phyloP scores from a whole-genome alignment of 1,140 invertebrate species.

The Scylla paramamosain region DNA sequence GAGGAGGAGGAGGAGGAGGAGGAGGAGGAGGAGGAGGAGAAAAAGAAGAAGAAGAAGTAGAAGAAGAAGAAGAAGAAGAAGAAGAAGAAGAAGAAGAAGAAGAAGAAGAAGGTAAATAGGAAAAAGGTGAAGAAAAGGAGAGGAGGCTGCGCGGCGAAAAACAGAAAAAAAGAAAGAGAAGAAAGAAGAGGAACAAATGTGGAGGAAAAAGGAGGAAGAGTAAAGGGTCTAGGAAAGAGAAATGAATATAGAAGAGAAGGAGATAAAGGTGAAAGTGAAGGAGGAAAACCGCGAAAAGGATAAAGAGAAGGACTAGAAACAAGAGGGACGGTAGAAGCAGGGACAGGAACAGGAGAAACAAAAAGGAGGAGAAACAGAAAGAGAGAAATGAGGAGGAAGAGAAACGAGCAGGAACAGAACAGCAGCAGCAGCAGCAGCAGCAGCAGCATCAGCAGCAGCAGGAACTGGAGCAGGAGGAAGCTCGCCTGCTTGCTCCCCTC shows the following conservation, averaged over 20 bases:
- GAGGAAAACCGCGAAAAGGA: neutral
- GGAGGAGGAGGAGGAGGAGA: neutral
- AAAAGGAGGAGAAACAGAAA: neutral
- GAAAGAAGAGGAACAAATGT: neutral
- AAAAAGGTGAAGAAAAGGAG: too few species aligned
- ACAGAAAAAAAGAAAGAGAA: neutral
- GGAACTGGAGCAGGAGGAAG: neutral
- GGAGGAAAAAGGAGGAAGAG: neutral
- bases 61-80: neutral
- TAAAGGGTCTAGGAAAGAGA: neutral
- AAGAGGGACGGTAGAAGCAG: neutral
- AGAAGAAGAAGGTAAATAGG: neutral
- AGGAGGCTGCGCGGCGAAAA: neutral
- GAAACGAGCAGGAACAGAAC: neutral
- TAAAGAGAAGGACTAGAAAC: neutral
- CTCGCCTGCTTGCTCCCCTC: neutral
- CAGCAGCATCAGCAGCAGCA: neutral
- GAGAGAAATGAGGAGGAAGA: slow-evolving; percentile 13
- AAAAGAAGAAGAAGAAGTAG: neutral
- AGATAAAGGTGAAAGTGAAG: neutral
- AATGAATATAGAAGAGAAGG: neutral
- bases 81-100: slow-evolving; percentile 18
- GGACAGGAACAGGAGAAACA: neutral
- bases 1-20: neutral
- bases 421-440: neutral